Conservation (phyloP, 2,888 invertebrate species). For the Ornithoptera priamus region DNA sequence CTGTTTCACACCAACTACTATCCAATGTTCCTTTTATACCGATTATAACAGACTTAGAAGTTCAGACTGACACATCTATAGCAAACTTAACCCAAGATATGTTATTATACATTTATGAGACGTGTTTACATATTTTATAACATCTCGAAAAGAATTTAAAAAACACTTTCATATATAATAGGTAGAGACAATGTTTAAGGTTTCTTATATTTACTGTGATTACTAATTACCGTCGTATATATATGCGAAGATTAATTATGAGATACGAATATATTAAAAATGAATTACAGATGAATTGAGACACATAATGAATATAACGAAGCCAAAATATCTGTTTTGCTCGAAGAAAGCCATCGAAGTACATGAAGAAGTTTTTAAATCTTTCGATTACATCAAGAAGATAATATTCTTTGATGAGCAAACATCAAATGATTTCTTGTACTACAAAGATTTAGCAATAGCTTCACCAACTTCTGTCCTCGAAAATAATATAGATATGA, state of each 20-base stretch:
- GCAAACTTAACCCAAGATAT: neutral
- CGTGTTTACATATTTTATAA: neutral
- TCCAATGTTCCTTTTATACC: neutral
- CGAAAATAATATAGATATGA: conserved; percentile 20
- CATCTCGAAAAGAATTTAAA: neutral
- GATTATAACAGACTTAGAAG: neutral
- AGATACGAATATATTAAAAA: neutral
- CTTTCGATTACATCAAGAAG: conserved; percentile 31
- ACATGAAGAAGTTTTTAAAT: conserved; percentile 27
- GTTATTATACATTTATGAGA: neutral
- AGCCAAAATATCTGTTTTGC: conserved; percentile 35
- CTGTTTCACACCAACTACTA: neutral
- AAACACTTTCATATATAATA: neutral
- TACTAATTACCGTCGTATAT: neutral
- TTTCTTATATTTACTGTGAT: neutral
- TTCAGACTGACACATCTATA: no score
- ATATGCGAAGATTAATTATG: neutral
- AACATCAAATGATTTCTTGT: conserved; percentile 19
- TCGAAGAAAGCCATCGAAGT: conserved; percentile 31
- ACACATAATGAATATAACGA: conserved; percentile 35
- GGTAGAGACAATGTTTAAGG: neutral
- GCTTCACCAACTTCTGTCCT: conserved; percentile 2
- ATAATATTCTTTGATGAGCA: conserved; percentile 36
- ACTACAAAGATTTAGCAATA: conserved; percentile 32
- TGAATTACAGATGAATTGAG: conserved; percentile 37